Base-by-base conservation (phyloP, 2,113 vertebrate genomes). In the Campylorhamphus procurvoides region DNA sequence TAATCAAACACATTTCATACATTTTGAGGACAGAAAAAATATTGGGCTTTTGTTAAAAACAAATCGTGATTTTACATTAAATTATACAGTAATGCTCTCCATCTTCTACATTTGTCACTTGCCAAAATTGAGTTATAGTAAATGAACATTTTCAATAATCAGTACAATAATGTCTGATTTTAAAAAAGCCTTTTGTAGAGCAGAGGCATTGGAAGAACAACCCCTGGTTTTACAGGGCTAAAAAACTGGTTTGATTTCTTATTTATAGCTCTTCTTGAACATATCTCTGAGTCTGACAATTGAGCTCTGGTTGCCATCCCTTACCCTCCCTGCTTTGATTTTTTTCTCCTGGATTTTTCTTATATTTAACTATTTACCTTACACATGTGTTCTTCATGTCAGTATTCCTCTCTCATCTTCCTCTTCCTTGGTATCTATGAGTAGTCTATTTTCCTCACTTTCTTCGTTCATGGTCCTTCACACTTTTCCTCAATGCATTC, bases 111-210 rank as follows among this genome's bases (percentile, higher is more conserved):
- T 94, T 93, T 89, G 73, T 92, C 83, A 81, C 40, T 94, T 88
- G 94, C 92, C 92, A 95, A 96, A 96, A 96, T 93, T 78, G 93
- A 90, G 94, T 96, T 97, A 94, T n/a, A 71, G 78, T 83, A 96
- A 91, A 94, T 91, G 75, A 94, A 91, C 93, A 84, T 85, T 96
- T 97, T 91, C 75, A 90, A 84, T 95, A 96, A 94, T 93, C 92
- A 92, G 83, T 94, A 93, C 83, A 97, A 92, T 95, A 84, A 92
- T 75, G 95, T 93, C 93, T 97, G 94, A 95, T 97, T 94, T 96
- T 90, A 8, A 83, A 94, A 94, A 95, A 88, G 59, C 55, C 59
- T 92, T 95, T 94, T 96, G 71, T 80, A 73, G 58, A 79, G n/a
- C 67, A 83, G 59, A 90, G 49, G 19, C 88, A 33, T 18, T 91